A percentile compares a stretch with the other conserved stretches of the same genome.
These are phyloP conservation scores for Amphiduros pacificus DNA, from an alignment of 2,888 invertebrate genomes.

Conservation along the genomic window DNA sequence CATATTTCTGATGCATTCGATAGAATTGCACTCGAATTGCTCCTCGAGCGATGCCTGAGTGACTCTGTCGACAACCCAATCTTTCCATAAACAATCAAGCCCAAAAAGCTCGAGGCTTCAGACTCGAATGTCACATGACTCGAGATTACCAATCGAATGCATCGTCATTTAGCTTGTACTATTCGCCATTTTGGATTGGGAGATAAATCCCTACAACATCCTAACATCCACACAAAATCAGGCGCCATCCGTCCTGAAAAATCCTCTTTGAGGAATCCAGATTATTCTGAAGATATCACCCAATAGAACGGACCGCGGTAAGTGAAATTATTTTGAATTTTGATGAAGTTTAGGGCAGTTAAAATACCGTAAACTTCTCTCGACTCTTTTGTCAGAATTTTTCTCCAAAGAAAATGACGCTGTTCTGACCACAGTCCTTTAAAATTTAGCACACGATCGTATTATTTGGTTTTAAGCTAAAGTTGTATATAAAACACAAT, in stretches of 20 bases:
- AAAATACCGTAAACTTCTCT: not conserved
- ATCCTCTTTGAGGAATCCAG: constrained; percentile 12
- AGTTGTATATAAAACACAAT: too few species aligned
- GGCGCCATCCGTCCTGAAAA: constrained; percentile 20
- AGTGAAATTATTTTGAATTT: constrained; percentile 14
- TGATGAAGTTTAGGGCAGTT: not conserved
- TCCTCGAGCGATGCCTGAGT: too few species aligned
- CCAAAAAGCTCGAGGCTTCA: too few species aligned
- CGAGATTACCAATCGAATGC: too few species aligned
- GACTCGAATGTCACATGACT: too few species aligned
- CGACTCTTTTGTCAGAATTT: constrained; percentile 5
- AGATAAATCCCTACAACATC: constrained; percentile 7
- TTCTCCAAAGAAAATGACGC: not conserved
- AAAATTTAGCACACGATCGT: not conserved
- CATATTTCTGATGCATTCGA: too few species aligned
- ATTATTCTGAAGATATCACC: constrained; percentile 20
- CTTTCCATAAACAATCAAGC: too few species aligned
- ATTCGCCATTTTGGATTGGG: constrained; percentile 24
- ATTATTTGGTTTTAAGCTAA: not conserved
- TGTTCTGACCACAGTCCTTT: not conserved
- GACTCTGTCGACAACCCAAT: too few species aligned
- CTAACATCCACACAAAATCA: constrained; percentile 22
- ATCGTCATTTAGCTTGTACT: too few species aligned
- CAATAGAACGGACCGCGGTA: constrained; percentile 28
- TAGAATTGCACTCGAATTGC: too few species aligned